phyloP scores from a whole-genome alignment of 2,888 invertebrate species.

The Drosophila emarginata region DNA sequence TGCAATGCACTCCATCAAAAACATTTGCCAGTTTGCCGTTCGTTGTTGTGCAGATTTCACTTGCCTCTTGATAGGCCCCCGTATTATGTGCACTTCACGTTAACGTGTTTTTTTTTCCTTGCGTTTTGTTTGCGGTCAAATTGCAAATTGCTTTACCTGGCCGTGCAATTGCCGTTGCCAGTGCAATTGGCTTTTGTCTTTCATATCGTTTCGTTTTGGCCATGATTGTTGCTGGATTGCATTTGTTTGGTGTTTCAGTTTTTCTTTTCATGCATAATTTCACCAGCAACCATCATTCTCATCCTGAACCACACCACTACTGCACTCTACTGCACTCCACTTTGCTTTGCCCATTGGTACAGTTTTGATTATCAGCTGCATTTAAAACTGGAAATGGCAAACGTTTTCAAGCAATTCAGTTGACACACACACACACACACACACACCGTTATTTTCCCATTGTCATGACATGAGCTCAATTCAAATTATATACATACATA shows the following conservation, averaged over 20 bases:
- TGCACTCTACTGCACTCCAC: background rate
- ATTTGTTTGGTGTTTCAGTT: constrained; percentile 12
- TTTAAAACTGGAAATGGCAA: constrained; percentile 43
- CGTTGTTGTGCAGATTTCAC: constrained; percentile 61
- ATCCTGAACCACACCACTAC: background rate
- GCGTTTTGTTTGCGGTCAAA: constrained; percentile 64
- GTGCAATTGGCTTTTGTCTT: constrained; percentile 39
- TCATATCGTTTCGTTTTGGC: constrained; percentile 45
- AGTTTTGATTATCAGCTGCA: constrained; percentile 53
- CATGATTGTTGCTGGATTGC: constrained; percentile 24
- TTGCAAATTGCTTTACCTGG: constrained; percentile 57
- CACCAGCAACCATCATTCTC: constrained; percentile 45
- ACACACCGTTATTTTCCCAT: constrained; percentile 28
- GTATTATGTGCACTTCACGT: constrained; percentile 46
- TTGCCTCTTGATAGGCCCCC: constrained; percentile 41
- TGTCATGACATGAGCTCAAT: constrained; percentile 66
- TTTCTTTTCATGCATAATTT: constrained; percentile 45
- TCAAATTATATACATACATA: constrained; percentile 50
- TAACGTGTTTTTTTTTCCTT: constrained; percentile 14
- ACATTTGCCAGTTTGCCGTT: constrained; percentile 36
- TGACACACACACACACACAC: constrained; percentile 21
- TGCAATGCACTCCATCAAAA: constrained; percentile 30
- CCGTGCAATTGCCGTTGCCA: constrained; percentile 62
- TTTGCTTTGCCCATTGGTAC: constrained; percentile 61
- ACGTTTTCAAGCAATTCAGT: constrained; percentile 56